Percentiles rank a stretch among this genome's conserved stretches.
Evolutionary conservation across 2,888 invertebrate genomes (phyloP).

Genomic region (Micropterix aruncella): DNA sequence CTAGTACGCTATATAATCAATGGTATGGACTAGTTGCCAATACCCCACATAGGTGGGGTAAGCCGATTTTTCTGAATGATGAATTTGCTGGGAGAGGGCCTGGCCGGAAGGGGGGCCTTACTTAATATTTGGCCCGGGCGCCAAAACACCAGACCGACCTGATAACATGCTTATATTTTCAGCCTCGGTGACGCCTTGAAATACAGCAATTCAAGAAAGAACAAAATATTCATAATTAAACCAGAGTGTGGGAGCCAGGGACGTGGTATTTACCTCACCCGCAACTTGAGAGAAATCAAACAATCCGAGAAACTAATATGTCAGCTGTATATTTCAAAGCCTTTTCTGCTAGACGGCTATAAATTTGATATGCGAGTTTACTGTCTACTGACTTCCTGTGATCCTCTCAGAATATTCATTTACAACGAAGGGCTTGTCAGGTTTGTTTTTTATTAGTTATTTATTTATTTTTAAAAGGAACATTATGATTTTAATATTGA

Average conservation of each 20-base stretch:
- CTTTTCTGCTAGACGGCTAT: conserved; percentile 79
- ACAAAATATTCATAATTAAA: conserved; percentile 76
- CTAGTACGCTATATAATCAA: no score
- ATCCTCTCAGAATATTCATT: conserved; percentile 78
- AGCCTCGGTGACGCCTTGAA: conserved; percentile 61
- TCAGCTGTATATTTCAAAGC: conserved; percentile 53
- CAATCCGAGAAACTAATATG: conserved; percentile 76
- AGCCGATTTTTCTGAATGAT: no score
- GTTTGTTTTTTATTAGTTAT: conserved; percentile 20
- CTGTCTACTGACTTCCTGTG: conserved; percentile 77
- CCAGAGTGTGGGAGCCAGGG: conserved; percentile 88
- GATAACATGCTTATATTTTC: conserved; percentile 6
- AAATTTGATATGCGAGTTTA: conserved; percentile 89
- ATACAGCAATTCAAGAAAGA: conserved; percentile 54
- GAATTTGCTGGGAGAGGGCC: no score
- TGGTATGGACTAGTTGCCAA: no score
- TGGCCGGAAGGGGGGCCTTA: no score
- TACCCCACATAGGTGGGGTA: no score
- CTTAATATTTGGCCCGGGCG: no score
- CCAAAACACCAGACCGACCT: no score
- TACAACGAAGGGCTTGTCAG: conserved; percentile 84
- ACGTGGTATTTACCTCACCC: conserved; percentile 75
- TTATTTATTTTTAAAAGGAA: background rate
- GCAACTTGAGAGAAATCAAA: conserved; percentile 63
- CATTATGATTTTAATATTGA: conserved; percentile 1